Evolutionary conservation across 2,797 vertebrate genomes (phyloP), one percentile per base, ranked within the genome.

Genomic region (Pangasius sanitwongsei): DNA sequence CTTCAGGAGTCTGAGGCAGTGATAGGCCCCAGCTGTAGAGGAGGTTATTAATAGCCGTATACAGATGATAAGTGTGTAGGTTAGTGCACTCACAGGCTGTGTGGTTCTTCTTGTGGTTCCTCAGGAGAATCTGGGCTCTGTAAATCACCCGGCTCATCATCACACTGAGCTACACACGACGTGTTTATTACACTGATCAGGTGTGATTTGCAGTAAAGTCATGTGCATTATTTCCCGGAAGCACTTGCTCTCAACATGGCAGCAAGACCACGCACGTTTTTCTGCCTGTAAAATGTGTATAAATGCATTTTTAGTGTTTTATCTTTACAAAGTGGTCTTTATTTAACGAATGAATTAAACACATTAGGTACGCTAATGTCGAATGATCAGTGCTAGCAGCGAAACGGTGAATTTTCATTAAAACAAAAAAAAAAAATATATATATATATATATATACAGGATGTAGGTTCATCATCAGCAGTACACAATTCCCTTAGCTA

Each of bases 21-120:
- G 57, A 84, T 7, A 4, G n/a, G 57, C n/a, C 4, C 87, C 70
- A 84, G 87, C 44, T 65, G 82, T 53, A 75, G 69, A 28, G 9
- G 15, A n/a, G 57, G 57, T 78, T 88, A 85, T 84, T 88, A 77
- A 70, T 87, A 87, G 86, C 23, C 0, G 75, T 59, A 78, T 59
- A 70, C 6, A 72, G 67, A 65, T 75, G 25, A 28, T 82, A 65
- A 75, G 25, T 48, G 67, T 23, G 28, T 72, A 44, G 6, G 69
- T 84, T 16, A 8, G 34, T 44, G 86, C 13, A 23, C 48, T 48
- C 48, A 4, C 16, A 63, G 81, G 34, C 6, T 63, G 23, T 50
- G 63, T 23, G 63, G 44, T 69, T 67, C 61, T 25, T 84, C 83
- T 84, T 13, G 0, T 2, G 41, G 41, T 67, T 67, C 83, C 83